Evolutionary conservation across 2,888 invertebrate genomes (phyloP), one percentile per base, ranked within the genome.

Genomic region (Epirrita christyi): DNA sequence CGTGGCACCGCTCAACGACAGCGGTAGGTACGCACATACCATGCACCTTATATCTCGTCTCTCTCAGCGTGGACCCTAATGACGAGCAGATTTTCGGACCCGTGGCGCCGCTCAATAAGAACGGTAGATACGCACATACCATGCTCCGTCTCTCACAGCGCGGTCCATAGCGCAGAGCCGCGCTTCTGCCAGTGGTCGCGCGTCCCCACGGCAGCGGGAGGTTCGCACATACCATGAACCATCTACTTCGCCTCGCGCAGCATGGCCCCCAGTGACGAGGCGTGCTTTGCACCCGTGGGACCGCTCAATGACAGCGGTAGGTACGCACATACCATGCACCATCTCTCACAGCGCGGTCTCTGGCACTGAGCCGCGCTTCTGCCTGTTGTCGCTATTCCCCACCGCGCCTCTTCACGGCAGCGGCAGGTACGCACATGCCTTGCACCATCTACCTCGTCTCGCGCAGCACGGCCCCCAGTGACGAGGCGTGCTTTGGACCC

Each of bases 141-240:
- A 6, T 8, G 41, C 38, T 7, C 21, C 14, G 13, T 6, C 14
- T 38, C 5, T 14, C 36, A 36, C 36, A 4, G 6, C 8, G n/a
- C n/a, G n/a, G 6, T 3, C 11, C 10, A 2, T 6, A 2, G 6
- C 5, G 5, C 36, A 8, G 76, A 72, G 46, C 65, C 67, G 21
- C 71, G 76, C 21, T 80, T 72, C 72, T 80, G 82, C 73, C 82
- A 21, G 70, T 81, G 4, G 80, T 6, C 13, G 80, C 2, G 64
- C 73, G 2, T 2, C 21, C 4, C 45, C 5, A 56, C 9, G 54
- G 54, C 29, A 36, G 38, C 50, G 59, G 59, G 54, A 53, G 6
- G 37, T 34, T 28, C 15, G 34, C 9, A 51, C 21, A n/a, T n/a
- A n/a, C 6, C 49, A 6, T 8, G 41, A 14, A 8, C 6, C 1